phyloP scores from a whole-genome alignment of 2,113 vertebrate genomes.

The Chionomys nivalis region DNA sequence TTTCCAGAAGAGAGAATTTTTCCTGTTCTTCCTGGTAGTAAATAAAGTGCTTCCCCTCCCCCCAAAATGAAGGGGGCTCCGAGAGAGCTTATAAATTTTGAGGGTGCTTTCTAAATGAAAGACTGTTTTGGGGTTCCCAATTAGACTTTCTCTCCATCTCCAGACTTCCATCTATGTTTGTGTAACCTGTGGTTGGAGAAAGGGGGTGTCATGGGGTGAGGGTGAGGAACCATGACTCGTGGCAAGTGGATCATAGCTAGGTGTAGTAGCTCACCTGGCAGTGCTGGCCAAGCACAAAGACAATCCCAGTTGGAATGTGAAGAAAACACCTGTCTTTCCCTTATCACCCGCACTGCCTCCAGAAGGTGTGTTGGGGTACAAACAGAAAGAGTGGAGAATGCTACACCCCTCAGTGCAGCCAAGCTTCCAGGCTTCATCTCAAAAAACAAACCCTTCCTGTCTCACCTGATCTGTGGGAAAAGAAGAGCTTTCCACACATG shows the following conservation, averaged over 20 bases:
- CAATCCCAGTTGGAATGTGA: background rate
- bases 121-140: background rate
- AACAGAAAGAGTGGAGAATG: background rate
- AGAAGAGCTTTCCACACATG: slow-evolving; percentile 13
- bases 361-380: rapidly evolving
- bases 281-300: background rate
- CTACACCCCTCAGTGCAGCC: background rate
- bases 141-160: background rate
- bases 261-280: background rate
- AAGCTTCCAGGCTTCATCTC: background rate
- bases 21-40: background rate
- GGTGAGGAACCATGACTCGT: background rate
- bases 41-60: background rate
- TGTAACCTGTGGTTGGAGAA: background rate
- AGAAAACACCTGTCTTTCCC: background rate
- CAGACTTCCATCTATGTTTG: background rate
- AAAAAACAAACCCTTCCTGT: background rate
- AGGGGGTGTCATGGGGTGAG: background rate
- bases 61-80: background rate
- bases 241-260: background rate
- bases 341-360: too few relatives aligned
- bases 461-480: background rate
- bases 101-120: background rate
- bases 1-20: background rate
- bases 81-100: background rate